phyloP scores from a whole-genome alignment of 2,797 vertebrate genomes.

The Dryobates pubescens region DNA sequence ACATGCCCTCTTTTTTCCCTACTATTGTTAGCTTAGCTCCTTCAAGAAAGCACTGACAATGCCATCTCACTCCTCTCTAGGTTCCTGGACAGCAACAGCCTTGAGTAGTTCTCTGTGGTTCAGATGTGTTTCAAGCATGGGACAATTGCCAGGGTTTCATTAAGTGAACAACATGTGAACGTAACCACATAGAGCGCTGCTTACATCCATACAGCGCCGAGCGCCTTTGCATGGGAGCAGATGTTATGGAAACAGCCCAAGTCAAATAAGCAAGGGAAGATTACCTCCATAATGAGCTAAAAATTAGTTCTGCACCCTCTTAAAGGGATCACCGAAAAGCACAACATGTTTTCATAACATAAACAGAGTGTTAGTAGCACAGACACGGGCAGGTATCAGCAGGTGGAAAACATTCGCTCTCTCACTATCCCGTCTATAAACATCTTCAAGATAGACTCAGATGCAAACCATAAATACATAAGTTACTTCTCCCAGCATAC shows the following conservation, averaged over 20 bases:
- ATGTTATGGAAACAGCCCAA: conserved; percentile 71
- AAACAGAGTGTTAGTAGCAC: neutral
- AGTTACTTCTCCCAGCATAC: conserved; percentile 18
- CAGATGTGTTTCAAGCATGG: conserved; percentile 59
- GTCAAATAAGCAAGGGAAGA: conserved; percentile 70
- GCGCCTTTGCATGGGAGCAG: conserved; percentile 63
- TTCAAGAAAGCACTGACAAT: neutral
- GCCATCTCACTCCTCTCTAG: neutral
- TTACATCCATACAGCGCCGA: conserved; percentile 21
- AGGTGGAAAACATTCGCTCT: conserved; percentile 33
- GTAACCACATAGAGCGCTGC: conserved; percentile 56
- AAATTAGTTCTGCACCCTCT: conserved; percentile 63
- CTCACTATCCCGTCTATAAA: neutral
- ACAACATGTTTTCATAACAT: conserved; percentile 15
- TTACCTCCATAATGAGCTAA: conserved; percentile 70
- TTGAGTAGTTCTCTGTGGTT: conserved; percentile 54
- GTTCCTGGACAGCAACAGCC: conserved; percentile 51
- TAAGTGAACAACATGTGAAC: conserved; percentile 70
- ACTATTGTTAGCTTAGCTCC: neutral
- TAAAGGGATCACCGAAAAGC: conserved; percentile 21
- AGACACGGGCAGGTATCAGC: conserved; percentile 1
- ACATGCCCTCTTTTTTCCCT: accelerated
- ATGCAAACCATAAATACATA: neutral
- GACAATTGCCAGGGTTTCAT: conserved; percentile 66
- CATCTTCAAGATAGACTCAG: conserved; percentile 17